phyloP scores from a whole-genome alignment of 2,113 vertebrate species.

The Ardeotis arabs region DNA sequence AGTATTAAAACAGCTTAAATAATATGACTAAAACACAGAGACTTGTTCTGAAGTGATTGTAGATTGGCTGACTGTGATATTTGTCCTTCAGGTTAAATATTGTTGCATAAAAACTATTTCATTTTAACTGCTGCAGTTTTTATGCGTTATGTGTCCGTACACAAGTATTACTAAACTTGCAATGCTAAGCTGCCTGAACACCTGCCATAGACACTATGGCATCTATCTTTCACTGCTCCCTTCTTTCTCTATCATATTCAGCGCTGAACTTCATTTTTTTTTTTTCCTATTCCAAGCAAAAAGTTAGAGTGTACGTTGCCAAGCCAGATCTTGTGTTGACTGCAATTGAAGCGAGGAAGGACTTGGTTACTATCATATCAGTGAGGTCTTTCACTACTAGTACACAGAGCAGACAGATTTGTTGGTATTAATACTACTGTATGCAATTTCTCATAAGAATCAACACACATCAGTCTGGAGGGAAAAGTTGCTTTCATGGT shows the following conservation, averaged over 20 bases:
- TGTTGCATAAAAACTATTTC: background rate
- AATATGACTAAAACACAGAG: background rate
- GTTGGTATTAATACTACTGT: background rate
- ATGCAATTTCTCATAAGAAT: background rate
- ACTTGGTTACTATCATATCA: background rate
- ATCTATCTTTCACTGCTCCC: background rate
- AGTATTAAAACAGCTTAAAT: background rate
- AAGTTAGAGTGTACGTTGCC: background rate
- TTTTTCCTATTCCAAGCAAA: background rate
- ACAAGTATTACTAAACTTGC: background rate
- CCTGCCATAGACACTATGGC: background rate
- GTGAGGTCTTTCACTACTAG: background rate
- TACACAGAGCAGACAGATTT: background rate
- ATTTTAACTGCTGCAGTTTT: background rate
- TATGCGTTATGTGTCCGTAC: background rate
- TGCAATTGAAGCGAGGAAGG: background rate
- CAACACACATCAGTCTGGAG: background rate
- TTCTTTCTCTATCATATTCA: background rate
- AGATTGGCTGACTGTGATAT: background rate
- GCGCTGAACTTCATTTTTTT: background rate
- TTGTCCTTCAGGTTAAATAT: background rate
- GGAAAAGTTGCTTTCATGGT: background rate
- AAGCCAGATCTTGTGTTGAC: background rate
- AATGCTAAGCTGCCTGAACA: background rate
- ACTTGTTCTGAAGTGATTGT: background rate